Base-by-base conservation (phyloP, 1,140 invertebrate species). In the Eupeodes corollae region DNA sequence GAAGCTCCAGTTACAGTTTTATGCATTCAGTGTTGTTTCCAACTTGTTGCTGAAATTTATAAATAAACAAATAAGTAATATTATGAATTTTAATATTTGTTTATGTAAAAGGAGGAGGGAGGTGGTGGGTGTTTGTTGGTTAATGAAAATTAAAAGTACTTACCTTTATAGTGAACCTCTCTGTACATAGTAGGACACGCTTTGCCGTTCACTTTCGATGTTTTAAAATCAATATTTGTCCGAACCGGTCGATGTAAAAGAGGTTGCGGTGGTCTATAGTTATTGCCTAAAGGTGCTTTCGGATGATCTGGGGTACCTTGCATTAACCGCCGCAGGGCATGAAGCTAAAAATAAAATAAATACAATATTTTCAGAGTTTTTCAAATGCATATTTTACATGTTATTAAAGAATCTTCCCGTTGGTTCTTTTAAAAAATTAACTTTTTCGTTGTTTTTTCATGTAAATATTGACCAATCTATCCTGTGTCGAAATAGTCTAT, bases 191-290 rank as follows among this genome's bases (percentile, higher is more conserved):
- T 88, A 44, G 86, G 84, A 68, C 86, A 90, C 57, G 84, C 83
- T 69, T 88, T 88, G 46, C 79, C 80, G 63, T 52, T 67, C 66
- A 68, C 70, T 76, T 79, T 86, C 79, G 76, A 83, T 77, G 73
- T 79, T 80, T 61, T 83, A 70, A 96, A 94, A 71, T 96, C 89
- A 66, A 97, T 96, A 72, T 96, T 96, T 44, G 93, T 96, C 64
- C 92, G 77, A 42, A 96, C 82, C 13, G 90, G 86, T 54, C 92
- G 78, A 71, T 92, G 86, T 71, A 95, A 84, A 18, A 95, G 75
- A 26, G 84, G 82, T 64, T 94, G 90, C 2, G 86, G 80, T 21
- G 91, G 91, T 65, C 93, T 77, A 67, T 86, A 89, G 73, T 97
- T 97, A 75, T 93, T 92, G 51, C 88, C 89, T 58, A 96, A 76